A percentile compares a stretch with the other conserved stretches of the same genome.
Conservation (phyloP, 2,113 vertebrate genomes). For the Pyrgilauda ruficollis region DNA sequence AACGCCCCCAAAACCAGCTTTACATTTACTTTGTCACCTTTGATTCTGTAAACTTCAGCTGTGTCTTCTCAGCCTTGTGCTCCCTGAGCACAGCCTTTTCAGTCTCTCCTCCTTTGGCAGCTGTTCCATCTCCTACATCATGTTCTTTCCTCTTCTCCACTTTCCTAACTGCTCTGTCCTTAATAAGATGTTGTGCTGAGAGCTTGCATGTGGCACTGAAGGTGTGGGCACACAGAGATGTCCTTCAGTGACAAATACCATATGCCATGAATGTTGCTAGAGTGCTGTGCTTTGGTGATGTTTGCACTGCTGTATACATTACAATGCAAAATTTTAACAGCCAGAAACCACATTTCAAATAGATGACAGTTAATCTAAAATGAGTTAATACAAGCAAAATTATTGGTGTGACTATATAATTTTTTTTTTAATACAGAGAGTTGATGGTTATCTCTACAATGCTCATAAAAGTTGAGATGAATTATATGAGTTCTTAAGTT, state of each 20-base stretch:
- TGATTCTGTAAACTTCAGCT: background rate
- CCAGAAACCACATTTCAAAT: background rate
- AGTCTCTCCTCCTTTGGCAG: background rate
- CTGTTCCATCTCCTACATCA: background rate
- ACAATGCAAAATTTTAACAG: background rate
- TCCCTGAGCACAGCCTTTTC: background rate
- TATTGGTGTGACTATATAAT: background rate
- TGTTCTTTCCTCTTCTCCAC: background rate
- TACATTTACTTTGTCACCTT: background rate
- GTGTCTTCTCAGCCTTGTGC: background rate
- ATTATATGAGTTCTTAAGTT: background rate
- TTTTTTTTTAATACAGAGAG: background rate
- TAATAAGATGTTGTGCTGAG: background rate
- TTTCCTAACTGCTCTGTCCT: background rate
- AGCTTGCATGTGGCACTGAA: background rate
- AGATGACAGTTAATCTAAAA: background rate
- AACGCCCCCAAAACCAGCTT: background rate
- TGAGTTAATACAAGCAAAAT: background rate
- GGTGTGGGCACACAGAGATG: background rate
- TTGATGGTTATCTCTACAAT: background rate
- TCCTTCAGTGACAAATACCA: background rate
- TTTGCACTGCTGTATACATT: background rate
- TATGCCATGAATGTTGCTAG: background rate
- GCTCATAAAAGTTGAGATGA: background rate
- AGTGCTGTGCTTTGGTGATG: background rate